Evolutionary conservation across 2,888 invertebrate genomes (phyloP).

Genomic region (Geotrupes spiniger): DNA sequence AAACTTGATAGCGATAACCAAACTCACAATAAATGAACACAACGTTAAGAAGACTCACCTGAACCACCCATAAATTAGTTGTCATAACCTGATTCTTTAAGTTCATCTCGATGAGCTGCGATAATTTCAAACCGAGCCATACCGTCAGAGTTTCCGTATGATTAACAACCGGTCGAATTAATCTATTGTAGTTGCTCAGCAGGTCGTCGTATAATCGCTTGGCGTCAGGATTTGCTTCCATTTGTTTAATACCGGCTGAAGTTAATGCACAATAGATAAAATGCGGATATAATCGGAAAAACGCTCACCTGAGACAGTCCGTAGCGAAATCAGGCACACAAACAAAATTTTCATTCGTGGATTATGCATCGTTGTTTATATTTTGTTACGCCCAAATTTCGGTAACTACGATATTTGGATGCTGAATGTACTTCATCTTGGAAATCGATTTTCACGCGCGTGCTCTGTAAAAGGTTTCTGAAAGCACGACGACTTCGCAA

Average conservation of each 20-base stretch:
- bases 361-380: background rate
- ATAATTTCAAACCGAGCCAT: conserved; percentile 83
- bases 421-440: conserved; percentile 30
- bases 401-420: conserved; percentile 23
- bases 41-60: conserved; percentile 64
- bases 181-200: conserved; percentile 90
- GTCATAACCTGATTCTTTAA: conserved; percentile 93
- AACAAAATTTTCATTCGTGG: conserved; percentile 2
- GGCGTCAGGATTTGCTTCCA: conserved; percentile 89
- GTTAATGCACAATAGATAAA: background rate
- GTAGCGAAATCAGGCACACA: background rate
- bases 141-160: conserved; percentile 91
- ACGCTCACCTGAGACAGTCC: conserved; percentile 13
- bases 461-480: conserved; percentile 16
- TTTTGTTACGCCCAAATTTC: conserved; percentile 37
- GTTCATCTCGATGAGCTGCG: conserved; percentile 89
- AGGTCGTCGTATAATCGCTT: conserved; percentile 95
- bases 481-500: too few relatives aligned
- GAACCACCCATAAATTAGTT: conserved; percentile 91
- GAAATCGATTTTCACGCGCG: conserved; percentile 36
- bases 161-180: conserved; percentile 91
- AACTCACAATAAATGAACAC: too few relatives aligned
- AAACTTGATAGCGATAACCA: too few relatives aligned
- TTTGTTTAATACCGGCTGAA: conserved; percentile 47
- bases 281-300: background rate